Evolutionary conservation across 1,140 invertebrate species (phyloP), one percentile per base, ranked within the genome.

Genomic region (Formica exsecta): DNA sequence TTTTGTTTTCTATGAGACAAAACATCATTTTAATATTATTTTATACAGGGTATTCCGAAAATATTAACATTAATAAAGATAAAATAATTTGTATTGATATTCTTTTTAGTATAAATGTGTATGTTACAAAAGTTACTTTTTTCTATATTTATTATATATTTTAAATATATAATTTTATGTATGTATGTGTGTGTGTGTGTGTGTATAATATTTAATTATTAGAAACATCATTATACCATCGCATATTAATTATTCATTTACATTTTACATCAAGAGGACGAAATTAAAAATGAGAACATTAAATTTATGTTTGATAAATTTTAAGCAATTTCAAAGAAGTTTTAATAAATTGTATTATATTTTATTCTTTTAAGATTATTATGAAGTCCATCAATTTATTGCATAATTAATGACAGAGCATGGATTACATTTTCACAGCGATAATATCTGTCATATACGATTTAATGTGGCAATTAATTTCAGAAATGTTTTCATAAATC

Each of bases 401-500:
- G 59, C 22, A 71, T 59, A 71, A 81, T 81, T 73, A 73, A 73
- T 81, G 51, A 59, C 25, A 41, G 38, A 61, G 25, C 38, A 54
- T 81, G 66, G n/a, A 73, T 81, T 51, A 51, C 22, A 73, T 38
- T 80, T 80, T 36, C 54, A 61, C 54, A 25, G 29, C 66, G 68
- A 73, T 83, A 74, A 81, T 71, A 73, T 81, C 76, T 80, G 51
- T 71, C 54, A 19, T 44, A 64, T 44, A n/a, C 79, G 68, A 80
- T 80, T 80, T 73, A 73, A 81, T 59, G 29, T 62, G 48, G 68
- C 54, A 73, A 83, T 74, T 73, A 83, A 83, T 83, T 83, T 44
- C 8, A 19, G 38, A 36, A 61, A 83, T 48, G 79, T 83, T 83
- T 83, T 83, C 79, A 83, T 83, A 83, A 74, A 61, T 83, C 79